A percentile compares a stretch with the other conserved stretches of the same genome.
Evolutionary conservation across 1,140 invertebrate species (phyloP).

Genomic region (Pectinophora gossypiella): DNA sequence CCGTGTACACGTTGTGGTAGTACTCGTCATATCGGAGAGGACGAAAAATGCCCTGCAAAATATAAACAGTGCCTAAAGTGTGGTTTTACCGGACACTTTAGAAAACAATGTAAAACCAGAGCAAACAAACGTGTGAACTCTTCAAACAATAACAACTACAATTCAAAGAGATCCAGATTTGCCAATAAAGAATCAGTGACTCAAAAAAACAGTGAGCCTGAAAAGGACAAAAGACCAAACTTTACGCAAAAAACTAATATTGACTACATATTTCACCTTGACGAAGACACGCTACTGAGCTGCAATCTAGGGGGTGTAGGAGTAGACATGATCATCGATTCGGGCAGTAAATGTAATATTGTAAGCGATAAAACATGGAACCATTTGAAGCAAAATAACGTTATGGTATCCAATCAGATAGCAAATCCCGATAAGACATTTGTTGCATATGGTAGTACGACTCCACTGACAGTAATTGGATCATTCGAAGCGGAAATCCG

Average conservation of each 20-base stretch:
- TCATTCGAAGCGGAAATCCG: not conserved
- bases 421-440: not conserved
- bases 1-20: conserved; percentile 3
- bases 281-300: not conserved
- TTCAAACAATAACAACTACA: not conserved
- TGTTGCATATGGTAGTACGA: not conserved
- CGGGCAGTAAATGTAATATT: not conserved
- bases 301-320: not conserved
- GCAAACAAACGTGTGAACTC: not conserved
- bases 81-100: conserved; percentile 6
- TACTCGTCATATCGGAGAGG: not conserved
- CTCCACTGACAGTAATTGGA: not conserved
- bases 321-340: not conserved
- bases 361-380: not conserved
- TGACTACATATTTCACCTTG: not conserved
- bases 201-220: not conserved
- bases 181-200: not conserved
- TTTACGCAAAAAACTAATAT: not conserved
- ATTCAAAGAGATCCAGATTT: not conserved
- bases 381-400: not conserved
- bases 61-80: conserved; percentile 1
- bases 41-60: conserved; percentile 2
- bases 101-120: not conserved
- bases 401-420: not conserved
- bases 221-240: not conserved